Conservation (phyloP, 2,797 vertebrate species). For the Rhinoraja longicauda region DNA sequence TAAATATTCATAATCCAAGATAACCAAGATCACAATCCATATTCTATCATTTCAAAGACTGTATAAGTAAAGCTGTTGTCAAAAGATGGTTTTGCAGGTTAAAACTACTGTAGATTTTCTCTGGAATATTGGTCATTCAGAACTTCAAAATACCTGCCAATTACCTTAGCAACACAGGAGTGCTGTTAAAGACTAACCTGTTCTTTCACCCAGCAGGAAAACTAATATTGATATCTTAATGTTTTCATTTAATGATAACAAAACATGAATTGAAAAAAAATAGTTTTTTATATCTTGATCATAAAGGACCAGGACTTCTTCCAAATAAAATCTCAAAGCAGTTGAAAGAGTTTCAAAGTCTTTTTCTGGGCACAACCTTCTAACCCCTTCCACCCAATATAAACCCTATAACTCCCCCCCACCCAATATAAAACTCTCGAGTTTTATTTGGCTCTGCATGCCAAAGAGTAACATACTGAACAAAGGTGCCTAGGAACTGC, state of each 20-base stretch:
- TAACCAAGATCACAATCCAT: neutral
- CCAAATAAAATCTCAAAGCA: conserved; percentile 15
- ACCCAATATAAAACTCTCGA: neutral
- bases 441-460: neutral
- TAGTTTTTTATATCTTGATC: neutral
- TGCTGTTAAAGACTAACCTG: neutral
- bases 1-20: neutral
- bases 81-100: neutral
- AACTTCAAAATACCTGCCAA: neutral
- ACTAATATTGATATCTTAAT: conserved; percentile 29
- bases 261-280: conserved; percentile 2
- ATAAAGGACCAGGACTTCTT: neutral
- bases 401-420: neutral
- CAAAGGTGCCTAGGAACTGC: neutral
- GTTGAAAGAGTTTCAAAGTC: neutral
- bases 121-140: neutral
- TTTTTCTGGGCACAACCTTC: neutral
- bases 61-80: neutral
- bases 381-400: neutral
- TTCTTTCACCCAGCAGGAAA: neutral
- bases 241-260: neutral
- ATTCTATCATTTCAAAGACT: neutral
- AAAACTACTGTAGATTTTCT: neutral
- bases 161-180: neutral
- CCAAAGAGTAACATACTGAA: neutral